Evolutionary conservation across 1,140 invertebrate genomes (phyloP), one percentile per base, ranked within the genome.

Genomic region (Aphelenchoides avenae): DNA sequence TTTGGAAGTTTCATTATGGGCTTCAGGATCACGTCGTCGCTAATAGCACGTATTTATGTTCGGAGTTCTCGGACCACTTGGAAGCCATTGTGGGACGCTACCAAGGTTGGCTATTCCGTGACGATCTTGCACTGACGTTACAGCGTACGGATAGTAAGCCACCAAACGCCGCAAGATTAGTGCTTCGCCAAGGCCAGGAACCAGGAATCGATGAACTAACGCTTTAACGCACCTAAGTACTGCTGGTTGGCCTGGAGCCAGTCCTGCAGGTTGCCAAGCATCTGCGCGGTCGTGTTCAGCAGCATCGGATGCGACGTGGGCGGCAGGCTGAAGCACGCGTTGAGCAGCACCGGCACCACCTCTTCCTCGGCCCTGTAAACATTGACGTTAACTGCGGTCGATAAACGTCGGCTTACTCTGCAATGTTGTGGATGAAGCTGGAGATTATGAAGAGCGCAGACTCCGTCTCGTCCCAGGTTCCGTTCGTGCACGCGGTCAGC

Each of bases 371-470:
- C 86, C 27, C 89, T 94, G 78, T 13, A 77, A 73, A 60, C 52
- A 22, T 43, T 36, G 11, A 53, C 34, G 57, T 57, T 40, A 46
- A 27, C 34, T 27, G 13, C 22, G 44, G 47, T 30, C 29, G 20
- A 46, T 2, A 18, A 47, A 54, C 30, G 15, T 41, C 18, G 15
- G 86, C 88, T 86, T 81, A 95, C 91, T 90, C 89, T 68, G 93
- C 76, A 75, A 96, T 87, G 79, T 92, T 93, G 81, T 91, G 92
- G 2, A 90, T 90, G 1, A 95, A 88, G 52, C 90, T 86, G 75
- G 89, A 86, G 88, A 97, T 94, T 5, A 97, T 84, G 79, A 91
- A 97, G 0, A 98, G 80, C 0, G 89, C 87, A n/a, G 93, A 87
- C 80, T 97, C 93, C 3, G 86, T 88, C 18, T 86, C 84, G 67